These are phyloP conservation scores for Leucania comma DNA, from an alignment of 2,888 invertebrate genomes.

Conservation along the genomic window DNA sequence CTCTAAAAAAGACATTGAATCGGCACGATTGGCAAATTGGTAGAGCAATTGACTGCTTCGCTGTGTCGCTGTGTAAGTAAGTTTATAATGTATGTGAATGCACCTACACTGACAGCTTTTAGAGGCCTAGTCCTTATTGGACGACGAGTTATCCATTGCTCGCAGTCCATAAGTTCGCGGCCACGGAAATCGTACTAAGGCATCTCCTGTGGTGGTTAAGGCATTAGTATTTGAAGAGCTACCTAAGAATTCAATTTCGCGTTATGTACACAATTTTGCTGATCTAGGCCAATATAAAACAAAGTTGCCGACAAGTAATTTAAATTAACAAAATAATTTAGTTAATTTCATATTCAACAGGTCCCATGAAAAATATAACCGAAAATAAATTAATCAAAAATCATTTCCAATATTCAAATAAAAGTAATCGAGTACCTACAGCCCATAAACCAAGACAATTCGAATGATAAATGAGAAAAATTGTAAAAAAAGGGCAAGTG, in stretches of 20 bases:
- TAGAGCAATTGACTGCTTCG: no score
- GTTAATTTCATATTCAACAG: constrained; percentile 2
- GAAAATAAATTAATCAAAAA: constrained; percentile 23
- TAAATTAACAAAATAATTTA: constrained; percentile 1
- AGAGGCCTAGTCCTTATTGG: no score
- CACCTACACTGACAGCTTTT: no score
- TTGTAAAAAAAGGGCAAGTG: constrained; percentile 24
- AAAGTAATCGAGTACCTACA: constrained; percentile 11
- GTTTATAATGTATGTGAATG: no score
- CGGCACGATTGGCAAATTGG: no score
- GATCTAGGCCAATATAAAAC: not conserved
- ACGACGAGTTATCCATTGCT: no score
- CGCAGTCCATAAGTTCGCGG: no score
- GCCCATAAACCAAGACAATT: constrained; percentile 26
- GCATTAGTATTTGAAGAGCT: no score
- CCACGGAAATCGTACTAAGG: no score
- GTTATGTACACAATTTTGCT: not conserved
- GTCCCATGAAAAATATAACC: not conserved
- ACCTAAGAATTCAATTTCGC: not conserved
- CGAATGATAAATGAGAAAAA: constrained; percentile 30
- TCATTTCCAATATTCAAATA: constrained; percentile 9
- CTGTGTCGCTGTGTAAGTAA: no score
- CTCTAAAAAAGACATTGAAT: no score
- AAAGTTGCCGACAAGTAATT: not conserved
- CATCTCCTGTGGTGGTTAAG: no score